Base-by-base conservation (phyloP, 2,888 invertebrate species). In the Peribatodes rhomboidaria region DNA sequence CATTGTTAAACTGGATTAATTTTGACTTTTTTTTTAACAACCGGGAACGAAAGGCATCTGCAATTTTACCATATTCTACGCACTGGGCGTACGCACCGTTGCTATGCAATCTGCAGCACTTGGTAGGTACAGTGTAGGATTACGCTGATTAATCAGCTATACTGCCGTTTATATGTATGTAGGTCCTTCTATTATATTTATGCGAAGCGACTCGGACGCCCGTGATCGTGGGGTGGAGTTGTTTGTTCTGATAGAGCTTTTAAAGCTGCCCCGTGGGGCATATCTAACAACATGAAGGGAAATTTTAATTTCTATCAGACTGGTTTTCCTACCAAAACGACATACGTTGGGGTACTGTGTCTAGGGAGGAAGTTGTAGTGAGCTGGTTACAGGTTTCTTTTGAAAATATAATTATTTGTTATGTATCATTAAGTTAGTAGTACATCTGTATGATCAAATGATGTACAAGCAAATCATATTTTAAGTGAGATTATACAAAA, bases 101-200 rank as follows among this genome's bases (percentile, higher is more conserved):
- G 80, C 69, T 73, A 54, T 20, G 35, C 46, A 57, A 27, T 56
- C 54, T n/a, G 37, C 49, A 49, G 47, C 50, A 61, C 11, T 18
- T n/a, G n/a, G 11, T 63, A 52, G 44, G 61, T 82, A 78, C 78
- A 77, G 72, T 74, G 76, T 57, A 78, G 78, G 84, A 84, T 86
- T 85, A 84, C 83, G 82, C 82, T 82, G 88, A 89, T 87, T 87
- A 87, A 84, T 80, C 73, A 73, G 80, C 83, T 75, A 83, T 85
- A 81, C 44, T 89, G 27, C 9, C n/a, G n/a, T n/a, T n/a, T n/a
- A n/a, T n/a, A n/a, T n/a, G n/a, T n/a, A n/a, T n/a, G n/a, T n/a
- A n/a, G n/a, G n/a, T n/a, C n/a, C n/a, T n/a, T 2, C 27, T 49
- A 16, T 31, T 46, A 47, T 47, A 31, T 47, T 85, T 87, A 85